Base-by-base conservation (phyloP, 2,797 vertebrate genomes). In the Coreius guichenoti region DNA sequence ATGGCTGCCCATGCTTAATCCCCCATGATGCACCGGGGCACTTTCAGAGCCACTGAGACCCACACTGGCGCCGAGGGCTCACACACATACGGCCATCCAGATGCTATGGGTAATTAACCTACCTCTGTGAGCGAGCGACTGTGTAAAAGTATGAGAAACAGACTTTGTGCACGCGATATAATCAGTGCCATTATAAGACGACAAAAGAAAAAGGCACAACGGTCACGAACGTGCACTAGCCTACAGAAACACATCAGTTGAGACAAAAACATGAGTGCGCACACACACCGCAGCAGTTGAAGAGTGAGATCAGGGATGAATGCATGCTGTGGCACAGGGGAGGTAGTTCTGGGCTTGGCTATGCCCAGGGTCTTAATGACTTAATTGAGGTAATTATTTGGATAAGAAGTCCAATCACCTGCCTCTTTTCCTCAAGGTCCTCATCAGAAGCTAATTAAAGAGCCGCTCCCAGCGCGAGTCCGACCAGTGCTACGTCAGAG, bases 381-480 rank as follows among this genome's bases (percentile, higher is more conserved):
- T 95, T 95, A 94, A 95, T 95, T 91, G 95, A 91, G 93, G 93
- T 94, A 93, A 95, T 95, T 95, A 94, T 90, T 92, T 91, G 91
- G 92, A 94, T 95, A 92, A 95, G 92, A 94, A 91, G 88, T 93
- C 95, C 94, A 95, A 96, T 95, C 94, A 95, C 93, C 90, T 91
- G 83, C 77, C 91, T 80, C 88, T 92, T 91, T 94, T 95, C 93
- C 94, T 94, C 92, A 92, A 94, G 94, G 93, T 93, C 92, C 94
- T 94, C 91, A 93, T 96, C 93, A 94, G 93, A 91, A 92, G 92
- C 93, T 95, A 94, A 95, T 94, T 94, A 95, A 95, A 92, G 93
- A 93, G 91, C 91, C 91, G 93, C 92, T 94, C 94, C 89, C 93
- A 94, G 93, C 92, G 84, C 92, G 88, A 89, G 88, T 54, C 79